Conservation (phyloP, 92 coral and sea anemone species). For the Actinostola sp. region DNA sequence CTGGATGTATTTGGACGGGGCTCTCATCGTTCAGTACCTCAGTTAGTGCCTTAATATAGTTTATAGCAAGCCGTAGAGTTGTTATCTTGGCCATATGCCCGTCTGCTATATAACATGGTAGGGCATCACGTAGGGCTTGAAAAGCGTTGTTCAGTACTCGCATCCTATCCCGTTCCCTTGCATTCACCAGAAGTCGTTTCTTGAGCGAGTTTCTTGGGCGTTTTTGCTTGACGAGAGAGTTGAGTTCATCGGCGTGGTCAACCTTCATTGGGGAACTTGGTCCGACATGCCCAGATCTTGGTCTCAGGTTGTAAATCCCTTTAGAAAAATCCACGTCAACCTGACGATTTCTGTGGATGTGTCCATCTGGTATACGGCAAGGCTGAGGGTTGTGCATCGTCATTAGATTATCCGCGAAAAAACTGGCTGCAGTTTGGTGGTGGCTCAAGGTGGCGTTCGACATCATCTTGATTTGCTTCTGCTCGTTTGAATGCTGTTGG, state of each 20-base stretch:
- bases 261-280: slow-evolving; percentile 57
- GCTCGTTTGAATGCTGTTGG: slow-evolving; percentile 2
- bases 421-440: slow-evolving; percentile 46
- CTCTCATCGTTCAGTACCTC: slow-evolving; percentile 87
- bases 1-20: slow-evolving; percentile 23
- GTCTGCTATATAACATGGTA: slow-evolving; percentile 98
- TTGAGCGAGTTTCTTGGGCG: slow-evolving; percentile 90
- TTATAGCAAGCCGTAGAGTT: slow-evolving; percentile 92
- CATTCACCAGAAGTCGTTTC: slow-evolving; percentile 95
- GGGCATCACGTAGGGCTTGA: slow-evolving; percentile 93
- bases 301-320: slow-evolving; percentile 89
- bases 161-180: slow-evolving; percentile 98
- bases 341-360: slow-evolving; percentile 40
- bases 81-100: slow-evolving; percentile 99
- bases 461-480: slow-evolving; percentile 41
- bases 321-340: slow-evolving; percentile 77
- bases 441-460: slow-evolving; percentile 56
- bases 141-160: slow-evolving; percentile 93
- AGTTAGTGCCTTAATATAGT: slow-evolving; percentile 94
- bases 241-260: slow-evolving; percentile 48
- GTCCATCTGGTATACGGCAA: slow-evolving; percentile 74
- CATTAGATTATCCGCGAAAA: slow-evolving; percentile 68
- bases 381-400: slow-evolving; percentile 59
- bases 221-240: slow-evolving; percentile 58
- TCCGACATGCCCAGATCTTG: slow-evolving; percentile 58